Conservation (phyloP, 2,797 vertebrate genomes). For the Diglossa cyanea region DNA sequence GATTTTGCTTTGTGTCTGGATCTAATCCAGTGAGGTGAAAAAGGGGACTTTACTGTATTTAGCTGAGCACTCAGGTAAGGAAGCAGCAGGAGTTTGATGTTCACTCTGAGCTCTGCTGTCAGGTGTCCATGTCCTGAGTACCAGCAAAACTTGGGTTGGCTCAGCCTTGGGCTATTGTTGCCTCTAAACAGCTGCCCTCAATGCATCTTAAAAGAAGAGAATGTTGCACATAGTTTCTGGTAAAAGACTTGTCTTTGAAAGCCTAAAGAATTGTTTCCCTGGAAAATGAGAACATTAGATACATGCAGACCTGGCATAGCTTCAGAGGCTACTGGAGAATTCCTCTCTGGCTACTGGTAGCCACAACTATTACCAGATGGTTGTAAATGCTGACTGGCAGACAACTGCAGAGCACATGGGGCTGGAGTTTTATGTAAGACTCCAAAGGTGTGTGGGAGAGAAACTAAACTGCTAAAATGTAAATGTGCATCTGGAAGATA, state of each 20-base stretch:
- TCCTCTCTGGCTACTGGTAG: slow-evolving; percentile 40
- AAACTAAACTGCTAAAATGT: slow-evolving; percentile 9
- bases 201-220: neutral
- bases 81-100: neutral
- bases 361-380: slow-evolving; percentile 41
- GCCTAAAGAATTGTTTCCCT: neutral
- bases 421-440: neutral
- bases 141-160: neutral
- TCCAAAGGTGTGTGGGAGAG: slow-evolving; percentile 1
- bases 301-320: slow-evolving; percentile 15
- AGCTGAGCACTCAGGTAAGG: neutral
- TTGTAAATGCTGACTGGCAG: slow-evolving; percentile 20
- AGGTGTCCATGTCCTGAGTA: neutral
- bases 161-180: neutral
- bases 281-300: slow-evolving; percentile 18
- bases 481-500: slow-evolving; percentile 48
- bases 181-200: neutral
- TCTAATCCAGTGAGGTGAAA: neutral
- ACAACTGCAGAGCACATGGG: neutral
- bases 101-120: neutral
- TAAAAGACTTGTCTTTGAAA: slow-evolving; percentile 2
- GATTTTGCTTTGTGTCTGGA: neutral
- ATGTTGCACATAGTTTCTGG: slow-evolving; percentile 8
- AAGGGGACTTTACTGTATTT: neutral
- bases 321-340: slow-evolving; percentile 56